Evolutionary conservation across 2,888 invertebrate species (phyloP).

Genomic region (Agrilus cyanescens): DNA sequence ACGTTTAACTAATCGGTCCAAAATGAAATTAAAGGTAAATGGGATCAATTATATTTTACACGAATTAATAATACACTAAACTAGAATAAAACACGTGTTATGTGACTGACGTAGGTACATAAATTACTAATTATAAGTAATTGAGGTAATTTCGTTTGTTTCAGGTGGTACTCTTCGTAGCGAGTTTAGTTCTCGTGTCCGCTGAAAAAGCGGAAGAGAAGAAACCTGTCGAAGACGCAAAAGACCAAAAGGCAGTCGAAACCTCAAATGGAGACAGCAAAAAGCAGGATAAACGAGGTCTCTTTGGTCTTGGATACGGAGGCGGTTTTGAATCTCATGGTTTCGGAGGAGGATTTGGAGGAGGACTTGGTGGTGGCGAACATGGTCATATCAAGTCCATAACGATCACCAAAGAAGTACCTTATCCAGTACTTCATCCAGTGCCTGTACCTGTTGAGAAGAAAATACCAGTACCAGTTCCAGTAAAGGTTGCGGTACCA

Average conservation of each 20-base stretch:
- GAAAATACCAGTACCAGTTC: slow-evolving; percentile 44
- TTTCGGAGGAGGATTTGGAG: slow-evolving; percentile 16
- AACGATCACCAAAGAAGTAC: slow-evolving; percentile 51
- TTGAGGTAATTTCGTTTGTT: slow-evolving; percentile 9
- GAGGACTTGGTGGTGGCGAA: slow-evolving; percentile 16
- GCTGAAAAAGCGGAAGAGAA: slow-evolving; percentile 22
- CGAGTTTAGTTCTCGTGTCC: slow-evolving; percentile 30
- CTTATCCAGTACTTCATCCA: slow-evolving; percentile 47
- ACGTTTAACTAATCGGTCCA: slow-evolving; percentile 17
- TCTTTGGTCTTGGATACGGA: slow-evolving; percentile 24
- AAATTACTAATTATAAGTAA: neutral
- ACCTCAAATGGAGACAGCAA: slow-evolving; percentile 15
- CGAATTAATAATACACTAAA: too few species aligned
- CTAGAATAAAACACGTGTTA: too few species aligned
- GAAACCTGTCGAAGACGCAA: slow-evolving; percentile 23
- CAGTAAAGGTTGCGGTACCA: slow-evolving; percentile 28
- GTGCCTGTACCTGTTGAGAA: slow-evolving; percentile 48
- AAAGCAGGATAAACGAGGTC: slow-evolving; percentile 28
- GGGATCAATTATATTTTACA: slow-evolving; percentile 1
- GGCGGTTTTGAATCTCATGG: slow-evolving; percentile 9
- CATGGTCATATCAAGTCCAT: slow-evolving; percentile 31
- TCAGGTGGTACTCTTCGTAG: slow-evolving; percentile 31
- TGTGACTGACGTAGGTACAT: neutral
- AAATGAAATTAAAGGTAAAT: slow-evolving; percentile 31
- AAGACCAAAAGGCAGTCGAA: slow-evolving; percentile 22